Evolutionary conservation across 2,113 vertebrate genomes (phyloP), one percentile per base, ranked within the genome.

Genomic region (Scopus umbretta): DNA sequence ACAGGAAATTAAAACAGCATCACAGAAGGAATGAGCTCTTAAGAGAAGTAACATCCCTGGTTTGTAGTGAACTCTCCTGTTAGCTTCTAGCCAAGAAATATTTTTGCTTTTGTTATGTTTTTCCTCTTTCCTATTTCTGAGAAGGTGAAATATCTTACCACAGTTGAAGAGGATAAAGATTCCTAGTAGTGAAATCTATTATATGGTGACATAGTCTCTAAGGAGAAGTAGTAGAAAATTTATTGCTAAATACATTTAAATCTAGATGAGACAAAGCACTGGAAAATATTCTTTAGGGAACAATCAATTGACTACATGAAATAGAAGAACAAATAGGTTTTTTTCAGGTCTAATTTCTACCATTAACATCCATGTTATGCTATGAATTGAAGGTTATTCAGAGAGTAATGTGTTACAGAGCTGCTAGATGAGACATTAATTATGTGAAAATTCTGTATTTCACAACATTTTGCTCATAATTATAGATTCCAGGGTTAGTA

Each of bases 251-350:
- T 91, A 85, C 84, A 73, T 94, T 96, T 88, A 92, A 92, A 82
- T 94, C 80, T 82, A 80, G 66, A 80, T 87, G 84, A 92, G 78
- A 85, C 27, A 91, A 94, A 92, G 73, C 20, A 76, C 66, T 42
- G n/a, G 29, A 86, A 94, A 95, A 95, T 87, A 91, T 88, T 92
- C 94, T 91, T 75, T 30, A 87, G 94, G 86, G 96, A 95, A 56
- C 91, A 91, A 92, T 95, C 53, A 72, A 86, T n/a, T 43, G 21
- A 79, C 85, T 80, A 66, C 29, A 50, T 43, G 78, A 94, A 94
- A 75, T 14, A 75, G 58, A 90, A 76, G 45, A 88, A 36, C 62
- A 94, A 97, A 92, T 30, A 95, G 74, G 20, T 94, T n/a, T 86
- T 86, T 95, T 94, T 92, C 82, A 62, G 13, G 53, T 85, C 45